A percentile compares a stretch with the other conserved stretches of the same genome.
Evolutionary conservation across 1,140 invertebrate genomes (phyloP).

Genomic region (Drosophila ambigua): DNA sequence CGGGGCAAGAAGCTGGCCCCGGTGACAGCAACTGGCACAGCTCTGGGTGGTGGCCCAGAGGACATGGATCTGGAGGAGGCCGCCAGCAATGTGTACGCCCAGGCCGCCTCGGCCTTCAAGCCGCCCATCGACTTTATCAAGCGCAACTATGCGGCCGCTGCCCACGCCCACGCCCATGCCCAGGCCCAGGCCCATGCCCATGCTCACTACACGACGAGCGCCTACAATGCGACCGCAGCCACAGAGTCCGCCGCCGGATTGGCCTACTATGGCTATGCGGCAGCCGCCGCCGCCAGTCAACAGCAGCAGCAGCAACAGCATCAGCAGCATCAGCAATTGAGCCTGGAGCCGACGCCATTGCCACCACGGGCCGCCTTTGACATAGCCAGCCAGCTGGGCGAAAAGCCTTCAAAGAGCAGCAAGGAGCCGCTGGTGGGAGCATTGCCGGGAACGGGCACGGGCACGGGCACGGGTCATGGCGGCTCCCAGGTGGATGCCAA

Average conservation of each 20-base stretch:
- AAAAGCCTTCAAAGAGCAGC: constrained; percentile 28
- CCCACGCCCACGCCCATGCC: constrained; percentile 66
- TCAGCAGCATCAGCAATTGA: constrained; percentile 5
- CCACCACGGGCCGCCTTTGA: constrained; percentile 44
- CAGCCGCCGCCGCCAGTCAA: constrained; percentile 58
- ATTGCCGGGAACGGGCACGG: constrained; percentile 17
- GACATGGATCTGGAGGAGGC: constrained; percentile 10
- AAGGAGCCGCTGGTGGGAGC: constrained; percentile 15
- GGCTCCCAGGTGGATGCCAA: constrained; percentile 83
- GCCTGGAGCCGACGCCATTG: constrained; percentile 3
- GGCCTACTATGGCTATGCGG: constrained; percentile 70
- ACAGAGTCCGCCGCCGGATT: constrained; percentile 48
- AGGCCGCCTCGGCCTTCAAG: constrained; percentile 90
- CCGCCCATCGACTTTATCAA: constrained; percentile 87
- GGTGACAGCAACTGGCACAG: background rate
- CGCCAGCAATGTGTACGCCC: constrained; percentile 85
- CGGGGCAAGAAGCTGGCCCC: background rate
- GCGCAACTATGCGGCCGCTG: constrained; percentile 79
- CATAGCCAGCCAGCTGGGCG: constrained; percentile 51
- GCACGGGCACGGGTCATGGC: constrained; percentile 1
- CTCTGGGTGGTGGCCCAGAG: background rate
- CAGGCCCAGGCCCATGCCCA: constrained; percentile 59
- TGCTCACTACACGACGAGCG: constrained; percentile 46
- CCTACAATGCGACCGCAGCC: constrained; percentile 59
- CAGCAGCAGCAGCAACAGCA: constrained; percentile 33